Percentiles rank a stretch among this genome's conserved stretches.
These are phyloP conservation scores for Pararge aegeria DNA, from an alignment of 1,140 invertebrate species.

Conservation along the genomic window DNA sequence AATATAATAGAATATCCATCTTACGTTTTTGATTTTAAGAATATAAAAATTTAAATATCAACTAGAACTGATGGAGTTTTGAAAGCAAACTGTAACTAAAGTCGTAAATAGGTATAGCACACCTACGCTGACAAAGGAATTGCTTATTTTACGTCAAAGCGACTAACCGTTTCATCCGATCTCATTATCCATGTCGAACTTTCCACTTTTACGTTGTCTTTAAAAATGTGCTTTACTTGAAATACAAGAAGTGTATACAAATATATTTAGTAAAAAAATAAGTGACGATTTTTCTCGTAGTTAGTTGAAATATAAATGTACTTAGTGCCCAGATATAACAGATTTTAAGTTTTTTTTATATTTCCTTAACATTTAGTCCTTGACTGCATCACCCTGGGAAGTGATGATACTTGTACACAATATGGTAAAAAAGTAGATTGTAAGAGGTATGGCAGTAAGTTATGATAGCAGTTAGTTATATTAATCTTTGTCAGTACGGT, in stretches of 20 bases:
- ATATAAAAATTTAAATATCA: slow-evolving; percentile 17
- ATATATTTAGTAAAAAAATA: background rate
- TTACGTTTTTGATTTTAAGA: too few species aligned
- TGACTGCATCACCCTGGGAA: too few species aligned
- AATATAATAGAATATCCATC: background rate
- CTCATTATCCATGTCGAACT: slow-evolving; percentile 58
- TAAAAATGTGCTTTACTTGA: background rate
- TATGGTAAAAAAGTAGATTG: too few species aligned
- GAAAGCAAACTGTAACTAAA: slow-evolving; percentile 63
- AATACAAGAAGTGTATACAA: background rate
- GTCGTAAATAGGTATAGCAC: slow-evolving; percentile 55
- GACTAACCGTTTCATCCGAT: slow-evolving; percentile 41
- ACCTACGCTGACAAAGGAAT: slow-evolving; percentile 69
- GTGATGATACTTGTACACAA: too few species aligned
- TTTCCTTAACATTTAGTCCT: too few species aligned
- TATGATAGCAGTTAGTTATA: too few species aligned
- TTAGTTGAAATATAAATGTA: too few species aligned
- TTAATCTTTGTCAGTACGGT: too few species aligned
- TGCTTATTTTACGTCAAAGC: slow-evolving; percentile 57
- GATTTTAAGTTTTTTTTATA: too few species aligned
- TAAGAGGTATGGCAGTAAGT: too few species aligned
- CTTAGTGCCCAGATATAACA: too few species aligned
- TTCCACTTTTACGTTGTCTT: slow-evolving; percentile 49
- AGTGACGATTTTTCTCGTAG: too few species aligned
- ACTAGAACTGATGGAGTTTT: slow-evolving; percentile 10